Base-by-base conservation (phyloP, 2,797 vertebrate genomes). In the Pteropus rufus region DNA sequence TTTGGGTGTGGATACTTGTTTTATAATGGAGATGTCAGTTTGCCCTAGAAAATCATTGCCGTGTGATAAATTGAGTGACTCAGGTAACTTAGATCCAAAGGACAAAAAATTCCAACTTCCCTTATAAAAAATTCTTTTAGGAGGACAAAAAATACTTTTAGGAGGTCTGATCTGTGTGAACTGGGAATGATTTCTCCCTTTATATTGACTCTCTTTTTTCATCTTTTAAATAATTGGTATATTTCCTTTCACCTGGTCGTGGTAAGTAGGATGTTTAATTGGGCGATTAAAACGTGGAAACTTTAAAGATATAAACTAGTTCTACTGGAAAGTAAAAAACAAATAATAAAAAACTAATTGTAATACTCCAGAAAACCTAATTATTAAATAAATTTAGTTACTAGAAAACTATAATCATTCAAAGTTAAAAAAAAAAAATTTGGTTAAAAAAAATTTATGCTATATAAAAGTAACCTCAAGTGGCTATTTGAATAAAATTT, bases 1-100 rank as follows among this genome's bases (percentile, higher is more conserved):
- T 80, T 64, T 56, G 91, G 89, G 83, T 77, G 80, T 96, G 94
- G 75, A 49, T 52, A 39, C 62, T 73, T 44, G 64, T 97, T 97
- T 97, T 92, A 73, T 83, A 72, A 93, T 70, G 89, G 73, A 80
- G 76, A 64, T 19, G 16, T 29, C 76, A 62, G 26, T 91, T 84
- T 96, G 91, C 31, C 72, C 94, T 87, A 70, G 26, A 93, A 96
- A 94, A 94, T 34, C 41, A 84, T 16, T 73, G 24, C 21, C 84
- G 49, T 81, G 79, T 41, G 56, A 67, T 93, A 88, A 84, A 84
- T 39, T 18, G 54, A 87, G 34, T 95, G 91, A 95, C 41, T 93
- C 54, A 36, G 41, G 64, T 79, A 15, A 19, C n/a, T 96, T 49
- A 36, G 29, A 49, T 41, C 62, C 73, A 58, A 79, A 41, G 23